Base-by-base conservation (phyloP, 1,140 invertebrate genomes). In the Drosophila pallidifrons region DNA sequence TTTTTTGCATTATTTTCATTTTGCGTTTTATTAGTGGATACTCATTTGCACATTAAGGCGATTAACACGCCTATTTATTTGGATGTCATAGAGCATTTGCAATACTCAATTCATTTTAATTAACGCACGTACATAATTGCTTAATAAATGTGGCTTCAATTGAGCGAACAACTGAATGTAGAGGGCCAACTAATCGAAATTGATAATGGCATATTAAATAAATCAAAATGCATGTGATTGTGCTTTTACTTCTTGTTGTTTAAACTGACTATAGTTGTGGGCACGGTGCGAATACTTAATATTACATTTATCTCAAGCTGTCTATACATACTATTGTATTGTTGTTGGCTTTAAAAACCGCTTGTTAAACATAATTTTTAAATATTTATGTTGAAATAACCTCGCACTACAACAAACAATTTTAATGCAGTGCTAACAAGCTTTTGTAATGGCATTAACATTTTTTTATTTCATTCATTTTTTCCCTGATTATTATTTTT, bases 41-140 rank as follows among this genome's bases (percentile, higher is more conserved):
- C 32, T 63, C 57, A 77, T 65, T 63, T 59, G 35, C 59, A 68
- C 54, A 67, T 76, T 73, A 76, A 87, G 64, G 65, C 75, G 82
- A 82, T 79, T 86, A 81, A 66, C 82, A 59, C 66, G 49, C 45
- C 28, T 52, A 43, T 59, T 55, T 43, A 45, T 70, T 32, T 1
- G 46, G 25, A 47, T 63, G 55, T 45, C 25, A 60, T 38, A 32
- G 49, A 55, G 7, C 30, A 55, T 46, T 54, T 63, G 54, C 45
- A 25, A 55, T 69, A 58, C 64, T 58, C 58, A 70, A 82, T 87
- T 86, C 71, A 32, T 86, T 82, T 61, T 46, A 57, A 69, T 69
- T 74, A 69, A 55, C 51, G 35, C 65, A 55, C 38, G 25, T 3
- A 54, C 20, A 41, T 45, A 61, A 61, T 69, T 60, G 71, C 32